Evolutionary conservation across 1,140 invertebrate genomes (phyloP).

Genomic region (Triops longicaudatus): DNA sequence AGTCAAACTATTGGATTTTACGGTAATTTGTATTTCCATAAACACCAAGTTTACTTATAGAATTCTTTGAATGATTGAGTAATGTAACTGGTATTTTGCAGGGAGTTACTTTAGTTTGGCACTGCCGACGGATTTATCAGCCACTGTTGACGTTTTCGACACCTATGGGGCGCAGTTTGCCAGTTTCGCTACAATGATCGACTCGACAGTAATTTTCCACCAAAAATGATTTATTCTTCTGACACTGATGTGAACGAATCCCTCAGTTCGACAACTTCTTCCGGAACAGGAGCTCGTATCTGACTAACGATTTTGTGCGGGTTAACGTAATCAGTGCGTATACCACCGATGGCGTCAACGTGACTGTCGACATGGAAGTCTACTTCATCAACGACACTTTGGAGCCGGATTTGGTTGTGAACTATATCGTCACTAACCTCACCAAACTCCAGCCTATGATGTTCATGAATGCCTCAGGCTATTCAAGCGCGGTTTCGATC

Average conservation of each 20-base stretch:
- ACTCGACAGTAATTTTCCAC: background rate
- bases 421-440: too few relatives aligned
- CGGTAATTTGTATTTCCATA: too few relatives aligned
- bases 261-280: background rate
- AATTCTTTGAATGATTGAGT: too few relatives aligned
- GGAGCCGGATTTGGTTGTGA: too few relatives aligned
- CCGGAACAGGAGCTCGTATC: background rate
- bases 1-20: too few relatives aligned
- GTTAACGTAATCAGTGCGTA: background rate
- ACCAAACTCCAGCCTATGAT: too few relatives aligned
- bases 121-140: background rate
- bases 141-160: background rate
- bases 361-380: background rate
- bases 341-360: background rate
- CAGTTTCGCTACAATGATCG: background rate
- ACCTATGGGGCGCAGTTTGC: background rate
- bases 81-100: background rate
- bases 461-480: too few relatives aligned
- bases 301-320: background rate
- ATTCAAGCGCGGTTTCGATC: too few relatives aligned
- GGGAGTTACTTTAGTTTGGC: background rate
- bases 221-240: too few relatives aligned
- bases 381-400: background rate
- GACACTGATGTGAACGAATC: too few relatives aligned
- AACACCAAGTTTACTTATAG: too few relatives aligned